Evolutionary conservation across 2,888 invertebrate species (phyloP), one percentile per base, ranked within the genome.

Genomic region (Meiosimyza platycephala): DNA sequence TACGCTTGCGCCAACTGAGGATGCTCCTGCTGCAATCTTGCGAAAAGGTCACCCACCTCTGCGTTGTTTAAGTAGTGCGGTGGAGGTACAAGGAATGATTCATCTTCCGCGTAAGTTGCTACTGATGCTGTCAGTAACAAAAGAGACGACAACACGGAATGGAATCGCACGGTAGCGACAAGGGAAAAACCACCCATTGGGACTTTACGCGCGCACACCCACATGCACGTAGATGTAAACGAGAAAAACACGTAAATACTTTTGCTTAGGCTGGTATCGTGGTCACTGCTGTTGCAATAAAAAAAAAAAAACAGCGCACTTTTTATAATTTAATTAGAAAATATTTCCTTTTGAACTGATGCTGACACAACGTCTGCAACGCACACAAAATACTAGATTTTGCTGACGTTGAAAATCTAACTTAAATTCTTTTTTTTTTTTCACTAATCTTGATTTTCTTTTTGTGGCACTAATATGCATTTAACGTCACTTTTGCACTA

Each of bases 1-100:
- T 93, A 92, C 13, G 93, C 88, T 78, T 90, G 91, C 0, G 92
- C 93, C 50, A 95, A 84, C 74, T 90, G 87, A 18, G 95, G 94
- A 86, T 93, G 93, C 1, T 89, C 88, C 22, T 86, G 81, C 78
- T 90, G 90, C 62, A 95, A 87, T 62, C 90, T 88, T 50, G 88
- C 84, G 66, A 94, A 91, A 62, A 93, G 86, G 69, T 89, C 87
- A 12, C 91, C 90, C 57, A 95, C 88, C 74, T 93, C 92, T 22
- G 91, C 90, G 82, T 95, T 93, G 79, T 90, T 90, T 2, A 91
- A 90, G 84, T 96, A 95, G 76, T 89, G 89, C 0, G 90, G 89
- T 55, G 69, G 50, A 0, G 75, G 71, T 15, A 72, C 76, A 9
- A 85, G 63, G 72, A 85, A 85, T 70, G 79, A 80, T 65, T 82